Evolutionary conservation across 2,113 vertebrate species (phyloP).

Genomic region (Lota lota): DNA sequence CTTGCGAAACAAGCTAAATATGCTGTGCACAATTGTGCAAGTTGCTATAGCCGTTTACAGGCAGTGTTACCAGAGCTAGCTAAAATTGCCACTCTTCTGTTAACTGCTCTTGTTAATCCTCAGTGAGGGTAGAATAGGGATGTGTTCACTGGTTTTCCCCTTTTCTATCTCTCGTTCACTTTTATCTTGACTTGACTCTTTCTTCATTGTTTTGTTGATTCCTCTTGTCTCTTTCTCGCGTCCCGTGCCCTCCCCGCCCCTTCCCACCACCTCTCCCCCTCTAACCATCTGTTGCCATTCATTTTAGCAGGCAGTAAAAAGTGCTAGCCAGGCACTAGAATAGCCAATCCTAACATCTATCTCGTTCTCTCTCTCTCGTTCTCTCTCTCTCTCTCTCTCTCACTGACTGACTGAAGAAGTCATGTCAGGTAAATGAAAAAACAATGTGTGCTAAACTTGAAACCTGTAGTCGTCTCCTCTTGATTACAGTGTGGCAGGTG

Average conservation of each 20-base stretch:
- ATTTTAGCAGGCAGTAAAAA: slow-evolving; percentile 52
- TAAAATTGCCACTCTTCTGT: no score
- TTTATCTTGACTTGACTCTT: no score
- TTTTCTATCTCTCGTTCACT: no score
- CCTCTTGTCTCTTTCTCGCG: slow-evolving; percentile 7
- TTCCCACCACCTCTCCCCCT: background rate
- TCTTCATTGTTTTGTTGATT: no score
- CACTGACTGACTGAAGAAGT: background rate
- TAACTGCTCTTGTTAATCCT: no score
- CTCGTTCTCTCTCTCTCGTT: background rate
- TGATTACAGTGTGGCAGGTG: background rate
- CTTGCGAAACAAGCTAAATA: no score
- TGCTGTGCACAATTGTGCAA: no score
- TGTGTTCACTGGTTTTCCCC: no score
- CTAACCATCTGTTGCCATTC: slow-evolving; percentile 56
- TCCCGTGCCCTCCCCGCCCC: background rate
- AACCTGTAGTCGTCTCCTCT: background rate
- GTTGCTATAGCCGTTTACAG: no score
- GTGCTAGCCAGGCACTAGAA: slow-evolving; percentile 38
- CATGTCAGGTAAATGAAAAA: slow-evolving; percentile 23
- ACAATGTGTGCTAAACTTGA: slow-evolving; percentile 16
- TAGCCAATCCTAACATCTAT: slow-evolving; percentile 31
- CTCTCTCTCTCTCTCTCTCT: background rate
- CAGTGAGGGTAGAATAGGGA: no score
- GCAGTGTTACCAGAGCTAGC: no score